These are phyloP conservation scores for Planiliza haematocheilus DNA, from an alignment of 2,113 vertebrate species.

Conservation along the genomic window DNA sequence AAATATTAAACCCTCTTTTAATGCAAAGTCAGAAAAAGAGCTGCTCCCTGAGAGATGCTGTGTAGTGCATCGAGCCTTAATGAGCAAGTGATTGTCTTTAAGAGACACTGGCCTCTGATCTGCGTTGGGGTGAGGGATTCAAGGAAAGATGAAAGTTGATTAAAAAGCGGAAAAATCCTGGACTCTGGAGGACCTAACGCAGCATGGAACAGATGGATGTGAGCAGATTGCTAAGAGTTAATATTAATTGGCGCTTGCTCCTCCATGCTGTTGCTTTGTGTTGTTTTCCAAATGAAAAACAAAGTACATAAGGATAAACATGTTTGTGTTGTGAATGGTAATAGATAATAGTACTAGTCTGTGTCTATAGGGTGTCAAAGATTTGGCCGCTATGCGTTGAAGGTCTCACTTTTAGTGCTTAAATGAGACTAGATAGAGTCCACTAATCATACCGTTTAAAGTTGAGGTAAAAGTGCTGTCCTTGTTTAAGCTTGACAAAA, in stretches of 20 bases:
- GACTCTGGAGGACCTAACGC: slow-evolving; percentile 14
- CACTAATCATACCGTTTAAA: slow-evolving; percentile 4
- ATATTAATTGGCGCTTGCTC: slow-evolving; percentile 1
- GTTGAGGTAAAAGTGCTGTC: slow-evolving; percentile 25
- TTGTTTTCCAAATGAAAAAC: slow-evolving; percentile 5
- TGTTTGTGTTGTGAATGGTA: slow-evolving; percentile 1
- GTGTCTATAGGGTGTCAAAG: background rate
- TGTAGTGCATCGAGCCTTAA: slow-evolving; percentile 75
- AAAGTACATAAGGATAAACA: slow-evolving; percentile 14
- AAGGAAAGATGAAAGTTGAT: slow-evolving; percentile 36
- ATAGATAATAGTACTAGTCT: background rate
- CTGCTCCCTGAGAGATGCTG: slow-evolving; percentile 82
- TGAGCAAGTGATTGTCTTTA: slow-evolving; percentile 81
- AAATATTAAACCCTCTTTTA: slow-evolving; percentile 85
- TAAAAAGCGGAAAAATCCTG: too few relatives aligned
- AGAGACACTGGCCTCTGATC: slow-evolving; percentile 72
- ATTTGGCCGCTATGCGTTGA: slow-evolving; percentile 65
- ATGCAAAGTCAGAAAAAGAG: slow-evolving; percentile 81
- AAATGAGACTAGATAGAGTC: slow-evolving; percentile 19
- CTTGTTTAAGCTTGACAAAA: background rate
- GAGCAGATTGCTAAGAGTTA: slow-evolving; percentile 9
- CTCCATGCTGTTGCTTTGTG: background rate
- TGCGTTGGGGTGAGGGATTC: slow-evolving; percentile 43
- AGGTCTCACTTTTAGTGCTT: slow-evolving; percentile 34
- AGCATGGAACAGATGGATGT: slow-evolving; percentile 18